Evolutionary conservation across 1,140 invertebrate genomes (phyloP).

Genomic region (Wiebesia pumilae): DNA sequence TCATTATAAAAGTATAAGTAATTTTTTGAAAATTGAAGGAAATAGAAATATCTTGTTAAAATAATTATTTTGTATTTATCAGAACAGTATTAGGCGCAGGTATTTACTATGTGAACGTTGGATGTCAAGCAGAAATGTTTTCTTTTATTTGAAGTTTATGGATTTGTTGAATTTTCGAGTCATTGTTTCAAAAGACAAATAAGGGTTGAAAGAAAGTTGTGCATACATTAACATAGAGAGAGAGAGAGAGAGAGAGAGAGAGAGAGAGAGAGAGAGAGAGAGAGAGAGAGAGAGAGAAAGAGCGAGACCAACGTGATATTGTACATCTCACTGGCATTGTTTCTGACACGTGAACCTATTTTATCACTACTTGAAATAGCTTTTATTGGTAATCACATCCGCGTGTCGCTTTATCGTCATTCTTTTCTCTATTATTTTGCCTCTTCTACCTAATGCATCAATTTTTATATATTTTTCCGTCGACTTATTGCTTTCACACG

Average conservation of each 20-base stretch:
- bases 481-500: neutral
- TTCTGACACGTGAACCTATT: slow-evolving; percentile 58
- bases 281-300: neutral
- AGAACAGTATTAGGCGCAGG: neutral
- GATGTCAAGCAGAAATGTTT: neutral
- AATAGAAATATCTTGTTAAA: neutral
- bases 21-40: neutral
- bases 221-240: neutral
- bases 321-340: neutral
- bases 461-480: neutral
- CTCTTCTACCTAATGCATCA: neutral
- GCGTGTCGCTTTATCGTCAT: neutral
- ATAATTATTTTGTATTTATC: neutral
- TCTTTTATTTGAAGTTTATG: slow-evolving; percentile 7
- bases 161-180: slow-evolving; percentile 12
- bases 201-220: no score
- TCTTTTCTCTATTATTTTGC: no score
- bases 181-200: neutral
- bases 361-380: neutral
- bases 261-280: neutral
- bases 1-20: neutral
- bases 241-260: neutral
- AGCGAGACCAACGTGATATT: slow-evolving; percentile 1
- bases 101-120: neutral
- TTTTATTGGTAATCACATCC: slow-evolving; percentile 57